Evolutionary conservation across 1,140 invertebrate species (phyloP), one percentile per base, ranked within the genome.

Genomic region (Drosophila carrolli): DNA sequence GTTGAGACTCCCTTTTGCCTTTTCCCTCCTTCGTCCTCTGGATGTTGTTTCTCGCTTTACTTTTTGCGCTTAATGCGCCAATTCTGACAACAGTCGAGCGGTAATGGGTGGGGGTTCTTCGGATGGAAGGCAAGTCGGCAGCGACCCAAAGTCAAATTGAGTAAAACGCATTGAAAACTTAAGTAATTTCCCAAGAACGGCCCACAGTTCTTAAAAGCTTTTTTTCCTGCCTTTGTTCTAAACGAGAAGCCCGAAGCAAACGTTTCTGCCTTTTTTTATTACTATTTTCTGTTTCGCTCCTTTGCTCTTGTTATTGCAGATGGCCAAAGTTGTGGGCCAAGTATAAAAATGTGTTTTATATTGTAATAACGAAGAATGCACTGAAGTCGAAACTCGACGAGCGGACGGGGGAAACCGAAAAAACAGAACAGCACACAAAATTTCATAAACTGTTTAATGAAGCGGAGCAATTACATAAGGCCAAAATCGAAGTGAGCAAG

Each of bases 151-250:
- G 79, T 86, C 83, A 88, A 86, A 86, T 86, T 86, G 82, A 83
- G 70, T 86, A 89, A 83, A 86, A 83, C 84, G 84, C 84, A 88
- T 86, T 86, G 75, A 86, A 86, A 86, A 86, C 79, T 89, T 88
- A 83, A 86, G 83, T 88, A 77, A 89, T 86, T 86, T 86, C 55
- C 70, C 43, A 65, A 72, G 82, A 58, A 78, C 74, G 63, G 75
- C 57, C 51, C 75, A 77, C 74, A 78, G 63, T 78, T 78, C 74
- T 71, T 77, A 78, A 78, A 78, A 78, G 75, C 74, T 78, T 76
- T 75, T 75, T 56, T 72, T 71, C 43, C 37, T 6, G 29, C 29
- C 51, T 76, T 55, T 61, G 19, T 61, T 73, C 56, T 61, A 59
- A 62, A 48, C 41, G 48, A 62, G 48, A 62, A 74, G 62, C 81